Evolutionary conservation across 2,113 vertebrate genomes (phyloP).

Genomic region (Chunga burmeisteri): DNA sequence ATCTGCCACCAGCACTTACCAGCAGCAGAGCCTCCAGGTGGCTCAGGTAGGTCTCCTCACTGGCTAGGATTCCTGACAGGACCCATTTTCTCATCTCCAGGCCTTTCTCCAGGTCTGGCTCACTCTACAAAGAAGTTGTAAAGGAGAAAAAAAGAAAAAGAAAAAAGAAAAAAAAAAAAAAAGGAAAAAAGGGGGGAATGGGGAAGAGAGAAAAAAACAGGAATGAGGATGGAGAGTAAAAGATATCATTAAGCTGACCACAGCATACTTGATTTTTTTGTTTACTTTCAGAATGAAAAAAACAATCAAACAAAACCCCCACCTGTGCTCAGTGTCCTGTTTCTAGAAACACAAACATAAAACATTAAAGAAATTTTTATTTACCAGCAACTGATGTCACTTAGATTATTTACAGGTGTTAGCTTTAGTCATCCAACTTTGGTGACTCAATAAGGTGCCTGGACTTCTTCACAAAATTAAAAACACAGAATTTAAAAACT

Average conservation of each 20-base stretch:
- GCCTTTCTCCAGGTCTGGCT: slow-evolving; percentile 95
- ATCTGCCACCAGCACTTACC: slow-evolving; percentile 71
- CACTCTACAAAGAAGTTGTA: slow-evolving; percentile 75
- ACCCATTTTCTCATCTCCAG: slow-evolving; percentile 99
- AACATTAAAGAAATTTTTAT: background rate
- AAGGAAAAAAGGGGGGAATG: accelerated
- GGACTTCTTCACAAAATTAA: background rate
- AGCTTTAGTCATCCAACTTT: background rate
- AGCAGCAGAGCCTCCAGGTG: slow-evolving; percentile 95
- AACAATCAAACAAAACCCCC: background rate
- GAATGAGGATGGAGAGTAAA: background rate
- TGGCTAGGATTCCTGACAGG: slow-evolving; percentile 94
- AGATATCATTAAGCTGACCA: background rate
- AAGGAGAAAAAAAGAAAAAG: background rate
- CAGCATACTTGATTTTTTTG: slow-evolving; percentile 43
- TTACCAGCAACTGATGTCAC: background rate
- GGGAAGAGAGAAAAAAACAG: background rate
- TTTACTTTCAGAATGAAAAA: background rate
- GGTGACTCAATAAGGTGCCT: background rate
- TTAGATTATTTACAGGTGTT: background rate
- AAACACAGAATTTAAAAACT: background rate
- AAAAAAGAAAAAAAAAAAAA: background rate
- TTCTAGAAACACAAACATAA: background rate
- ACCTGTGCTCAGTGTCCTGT: background rate
- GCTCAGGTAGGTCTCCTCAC: slow-evolving; percentile 94